These are phyloP conservation scores for Acanthurus tractus DNA, from an alignment of 2,797 vertebrate genomes.

Conservation along the genomic window DNA sequence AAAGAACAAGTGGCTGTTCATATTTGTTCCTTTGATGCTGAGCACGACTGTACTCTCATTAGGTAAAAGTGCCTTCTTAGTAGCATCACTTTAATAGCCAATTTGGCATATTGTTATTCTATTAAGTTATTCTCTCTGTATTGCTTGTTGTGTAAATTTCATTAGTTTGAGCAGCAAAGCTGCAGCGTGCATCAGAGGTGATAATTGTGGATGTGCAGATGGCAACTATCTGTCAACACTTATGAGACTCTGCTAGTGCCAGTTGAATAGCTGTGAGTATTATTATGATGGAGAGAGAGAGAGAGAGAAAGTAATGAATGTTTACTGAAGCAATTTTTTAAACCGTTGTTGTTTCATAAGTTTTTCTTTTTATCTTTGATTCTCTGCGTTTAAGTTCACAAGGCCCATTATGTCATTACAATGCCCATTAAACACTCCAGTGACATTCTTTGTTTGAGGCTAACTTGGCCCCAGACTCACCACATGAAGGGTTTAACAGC, in stretches of 20 bases:
- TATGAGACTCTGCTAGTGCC: neutral
- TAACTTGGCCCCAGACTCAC: neutral
- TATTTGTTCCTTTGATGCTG: too few species aligned
- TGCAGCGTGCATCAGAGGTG: neutral
- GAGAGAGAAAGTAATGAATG: neutral
- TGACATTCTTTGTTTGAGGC: conserved; percentile 2
- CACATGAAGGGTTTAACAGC: conserved; percentile 19
- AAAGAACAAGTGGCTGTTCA: too few species aligned
- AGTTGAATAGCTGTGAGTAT: neutral
- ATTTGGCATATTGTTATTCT: neutral
- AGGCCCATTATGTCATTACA: conserved; percentile 2
- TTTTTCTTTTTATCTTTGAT: neutral
- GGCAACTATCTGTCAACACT: neutral
- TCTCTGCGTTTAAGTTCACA: neutral
- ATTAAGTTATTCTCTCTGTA: neutral
- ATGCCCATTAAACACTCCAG: neutral
- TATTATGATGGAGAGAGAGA: neutral
- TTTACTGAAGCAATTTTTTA: neutral
- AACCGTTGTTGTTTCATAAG: neutral
- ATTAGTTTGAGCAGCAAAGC: neutral
- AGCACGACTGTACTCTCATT: too few species aligned
- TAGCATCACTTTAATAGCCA: too few species aligned
- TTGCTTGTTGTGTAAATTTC: neutral
- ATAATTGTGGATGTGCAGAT: neutral
- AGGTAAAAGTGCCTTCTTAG: too few species aligned